Base-by-base conservation (phyloP, 2,113 vertebrate genomes). In the Dolichallabes microphthalmus region DNA sequence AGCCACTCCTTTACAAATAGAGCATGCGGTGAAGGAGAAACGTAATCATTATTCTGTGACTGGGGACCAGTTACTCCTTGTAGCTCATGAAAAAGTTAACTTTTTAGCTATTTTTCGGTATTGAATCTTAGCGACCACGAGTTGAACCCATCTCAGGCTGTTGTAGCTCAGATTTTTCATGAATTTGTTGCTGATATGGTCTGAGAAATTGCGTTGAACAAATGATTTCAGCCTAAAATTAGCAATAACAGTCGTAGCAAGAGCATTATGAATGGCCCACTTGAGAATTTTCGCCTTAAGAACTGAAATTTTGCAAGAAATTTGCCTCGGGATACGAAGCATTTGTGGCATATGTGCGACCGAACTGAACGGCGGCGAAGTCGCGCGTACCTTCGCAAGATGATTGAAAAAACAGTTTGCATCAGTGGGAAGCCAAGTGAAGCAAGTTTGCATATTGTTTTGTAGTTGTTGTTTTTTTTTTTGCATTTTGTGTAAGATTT, bases 1-100 rank as follows among this genome's bases (percentile, higher is more conserved):
- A 93, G 90, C 90, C 90, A 87, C 88, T 74, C 89, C 76, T 91
- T 93, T 92, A 93, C 93, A 93, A 88, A 91, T 89, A 91, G 89
- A 91, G 90, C 89, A 90, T 89, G 92, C 90, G 91, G 92, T 91
- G 92, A 94, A 92, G 92, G 91, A 76, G 73, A 76, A 76, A 5
- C 14, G n/a, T 19, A 17, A 60, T 79, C n/a, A 35, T 60, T 60
- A 60, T 60, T 60, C 20, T 17, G 35, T 8, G 30, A 77, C 15
- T 9, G 8, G 53, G 75, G 35, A 77, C n/a, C 15, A 30, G 57
- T 77, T 79, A 60, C 55, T 60, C 27, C 30, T 35, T 60, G 75
- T 57, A 77, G 57, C 17, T 30, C 27, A 13, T 53, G n/a, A 55
- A 27, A 55, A 9, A 53, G 13, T 76, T 10, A 52, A 53, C 50